phyloP scores from a whole-genome alignment of 2,113 vertebrate genomes.

The Nerophis lumbriciformis region DNA sequence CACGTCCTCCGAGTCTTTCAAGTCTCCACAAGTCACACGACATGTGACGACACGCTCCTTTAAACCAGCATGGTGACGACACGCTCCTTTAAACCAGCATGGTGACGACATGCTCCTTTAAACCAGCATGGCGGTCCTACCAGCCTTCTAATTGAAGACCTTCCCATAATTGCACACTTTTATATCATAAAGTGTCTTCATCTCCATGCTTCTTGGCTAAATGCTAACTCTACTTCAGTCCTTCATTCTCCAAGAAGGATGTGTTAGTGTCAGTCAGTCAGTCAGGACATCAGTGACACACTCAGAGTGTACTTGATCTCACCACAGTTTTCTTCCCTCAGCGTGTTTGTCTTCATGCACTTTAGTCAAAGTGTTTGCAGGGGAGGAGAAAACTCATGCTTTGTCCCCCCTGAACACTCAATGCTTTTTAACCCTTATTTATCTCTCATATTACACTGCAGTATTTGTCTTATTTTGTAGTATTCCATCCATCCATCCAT shows the following conservation, averaged over 20 bases:
- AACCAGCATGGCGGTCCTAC: slow-evolving; percentile 1
- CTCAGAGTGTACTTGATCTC: neutral
- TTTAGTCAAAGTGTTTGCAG: neutral
- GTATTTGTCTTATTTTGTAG: no score
- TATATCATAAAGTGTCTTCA: neutral
- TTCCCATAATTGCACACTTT: neutral
- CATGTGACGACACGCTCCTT: neutral
- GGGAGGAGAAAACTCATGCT: neutral
- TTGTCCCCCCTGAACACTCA: no score
- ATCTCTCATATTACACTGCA: no score
- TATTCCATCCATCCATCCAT: no score
- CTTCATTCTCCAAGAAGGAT: neutral
- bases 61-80: neutral
- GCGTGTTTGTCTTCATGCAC: neutral
- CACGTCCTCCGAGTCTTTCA: slow-evolving; percentile 17
- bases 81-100: neutral
- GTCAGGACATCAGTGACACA: no score
- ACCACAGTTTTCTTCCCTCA: neutral
- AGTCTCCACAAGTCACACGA: slow-evolving; percentile 20
- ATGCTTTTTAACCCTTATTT: no score
- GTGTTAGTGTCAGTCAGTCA: neutral
- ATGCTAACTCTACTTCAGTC: neutral
- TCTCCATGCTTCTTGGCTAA: neutral
- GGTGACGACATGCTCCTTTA: neutral
- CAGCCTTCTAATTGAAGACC: neutral